Conservation (phyloP, 1,140 invertebrate species). For the Euschistus heros region DNA sequence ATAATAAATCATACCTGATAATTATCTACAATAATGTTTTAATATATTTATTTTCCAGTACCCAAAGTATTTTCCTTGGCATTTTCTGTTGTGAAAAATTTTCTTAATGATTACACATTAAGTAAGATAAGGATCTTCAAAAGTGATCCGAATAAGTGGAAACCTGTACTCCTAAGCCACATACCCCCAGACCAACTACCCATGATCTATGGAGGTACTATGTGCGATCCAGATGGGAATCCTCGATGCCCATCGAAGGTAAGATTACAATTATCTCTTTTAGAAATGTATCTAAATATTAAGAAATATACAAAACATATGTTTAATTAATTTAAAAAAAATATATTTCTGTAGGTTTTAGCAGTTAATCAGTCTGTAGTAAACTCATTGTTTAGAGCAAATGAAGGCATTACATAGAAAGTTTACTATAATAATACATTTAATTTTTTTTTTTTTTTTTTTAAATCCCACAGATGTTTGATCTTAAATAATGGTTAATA, state of each 20-base stretch:
- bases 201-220: constrained; percentile 63
- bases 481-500: too few relatives aligned
- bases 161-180: constrained; percentile 51
- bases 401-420: not conserved
- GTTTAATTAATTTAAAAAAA: too few relatives aligned
- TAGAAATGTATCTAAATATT: not conserved
- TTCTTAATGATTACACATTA: constrained; percentile 79
- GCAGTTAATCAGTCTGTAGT: too few relatives aligned
- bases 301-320: too few relatives aligned
- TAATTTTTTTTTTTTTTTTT: too few relatives aligned
- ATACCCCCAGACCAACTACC: constrained; percentile 66
- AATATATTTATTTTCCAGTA: constrained; percentile 45
- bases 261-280: constrained; percentile 18
- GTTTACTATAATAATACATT: too few relatives aligned
- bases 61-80: constrained; percentile 79
- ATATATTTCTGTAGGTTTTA: too few relatives aligned
- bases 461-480: too few relatives aligned
- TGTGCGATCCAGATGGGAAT: constrained; percentile 67
- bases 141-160: constrained; percentile 63
- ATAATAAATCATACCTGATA: too few relatives aligned
- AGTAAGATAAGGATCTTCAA: constrained; percentile 82
- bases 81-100: constrained; percentile 77
- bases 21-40: too few relatives aligned
- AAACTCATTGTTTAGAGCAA: too few relatives aligned
- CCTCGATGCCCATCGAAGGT: constrained; percentile 57